Conservation (phyloP, 92 coral and sea anemone species). For the Isaurus tuberculatus region DNA sequence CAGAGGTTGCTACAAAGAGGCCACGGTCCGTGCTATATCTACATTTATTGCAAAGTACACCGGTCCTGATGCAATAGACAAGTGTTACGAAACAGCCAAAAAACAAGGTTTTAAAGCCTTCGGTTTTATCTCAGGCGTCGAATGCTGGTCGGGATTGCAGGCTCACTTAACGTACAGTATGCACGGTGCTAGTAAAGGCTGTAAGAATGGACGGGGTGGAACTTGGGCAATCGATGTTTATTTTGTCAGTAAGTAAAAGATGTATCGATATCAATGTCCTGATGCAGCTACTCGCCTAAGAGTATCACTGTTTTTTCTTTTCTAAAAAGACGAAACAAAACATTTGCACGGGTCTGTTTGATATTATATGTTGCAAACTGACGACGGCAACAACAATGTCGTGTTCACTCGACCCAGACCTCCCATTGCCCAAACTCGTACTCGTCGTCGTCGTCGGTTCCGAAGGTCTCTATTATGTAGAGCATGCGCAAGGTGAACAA, state of each 20-base stretch:
- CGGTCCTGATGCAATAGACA: conserved; percentile 33
- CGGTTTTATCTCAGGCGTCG: conserved; percentile 10
- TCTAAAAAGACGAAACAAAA: background rate
- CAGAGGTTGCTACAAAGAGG: conserved; percentile 33
- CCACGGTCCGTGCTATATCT: background rate
- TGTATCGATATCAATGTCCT: background rate
- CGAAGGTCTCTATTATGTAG: too few relatives aligned
- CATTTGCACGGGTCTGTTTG: too few relatives aligned
- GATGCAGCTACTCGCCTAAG: background rate
- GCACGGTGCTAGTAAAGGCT: conserved; percentile 13
- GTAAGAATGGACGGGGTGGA: conserved; percentile 37
- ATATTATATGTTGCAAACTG: too few relatives aligned
- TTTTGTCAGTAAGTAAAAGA: background rate
- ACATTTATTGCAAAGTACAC: conserved; percentile 21
- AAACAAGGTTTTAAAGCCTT: conserved; percentile 28
- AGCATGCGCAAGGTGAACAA: too few relatives aligned
- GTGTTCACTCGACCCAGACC: too few relatives aligned
- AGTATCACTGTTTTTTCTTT: background rate
- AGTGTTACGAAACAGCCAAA: conserved; percentile 39
- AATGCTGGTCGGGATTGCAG: conserved; percentile 45
- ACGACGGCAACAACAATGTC: too few relatives aligned
- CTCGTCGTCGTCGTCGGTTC: too few relatives aligned
- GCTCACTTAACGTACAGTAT: conserved; percentile 35
- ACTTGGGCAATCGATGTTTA: conserved; percentile 12
- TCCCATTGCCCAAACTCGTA: too few relatives aligned